Percentiles rank a stretch among this genome's conserved stretches.
phyloP scores from a whole-genome alignment of 1,140 invertebrate genomes.

The Bombyx mori region DNA sequence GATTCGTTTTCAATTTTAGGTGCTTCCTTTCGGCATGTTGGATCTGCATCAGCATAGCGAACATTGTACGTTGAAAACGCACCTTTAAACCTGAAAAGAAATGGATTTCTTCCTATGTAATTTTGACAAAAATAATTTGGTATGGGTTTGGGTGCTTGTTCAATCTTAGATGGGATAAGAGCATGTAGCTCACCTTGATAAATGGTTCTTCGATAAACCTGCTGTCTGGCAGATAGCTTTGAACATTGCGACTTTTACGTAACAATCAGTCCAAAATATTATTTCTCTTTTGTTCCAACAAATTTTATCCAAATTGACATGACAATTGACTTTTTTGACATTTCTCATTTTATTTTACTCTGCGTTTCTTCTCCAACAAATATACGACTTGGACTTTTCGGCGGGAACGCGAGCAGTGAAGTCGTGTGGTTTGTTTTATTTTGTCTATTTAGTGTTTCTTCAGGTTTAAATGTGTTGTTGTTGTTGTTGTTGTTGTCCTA shows the following conservation, averaged over 20 bases:
- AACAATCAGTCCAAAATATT: slow-evolving; percentile 13
- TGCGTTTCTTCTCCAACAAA: no score
- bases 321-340: neutral
- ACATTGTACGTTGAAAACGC: slow-evolving; percentile 37
- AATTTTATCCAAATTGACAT: neutral
- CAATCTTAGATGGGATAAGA: neutral
- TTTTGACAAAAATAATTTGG: neutral
- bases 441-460: no score
- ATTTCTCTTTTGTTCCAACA: neutral
- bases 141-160: neutral
- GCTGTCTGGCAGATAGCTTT: slow-evolving; percentile 31
- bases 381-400: no score
- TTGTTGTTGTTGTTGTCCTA: no score
- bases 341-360: no score
- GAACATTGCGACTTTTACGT: slow-evolving; percentile 33
- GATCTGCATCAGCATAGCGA: slow-evolving; percentile 25
- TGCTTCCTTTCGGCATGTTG: slow-evolving; percentile 47
- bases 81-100: slow-evolving; percentile 37
- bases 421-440: no score
- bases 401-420: no score
- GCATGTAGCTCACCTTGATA: slow-evolving; percentile 34
- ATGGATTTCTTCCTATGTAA: neutral
- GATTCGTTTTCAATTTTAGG: slow-evolving; percentile 66
- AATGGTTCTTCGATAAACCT: slow-evolving; percentile 28
- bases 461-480: no score